phyloP scores from a whole-genome alignment of 2,113 vertebrate genomes.

The Macaca mulatta region DNA sequence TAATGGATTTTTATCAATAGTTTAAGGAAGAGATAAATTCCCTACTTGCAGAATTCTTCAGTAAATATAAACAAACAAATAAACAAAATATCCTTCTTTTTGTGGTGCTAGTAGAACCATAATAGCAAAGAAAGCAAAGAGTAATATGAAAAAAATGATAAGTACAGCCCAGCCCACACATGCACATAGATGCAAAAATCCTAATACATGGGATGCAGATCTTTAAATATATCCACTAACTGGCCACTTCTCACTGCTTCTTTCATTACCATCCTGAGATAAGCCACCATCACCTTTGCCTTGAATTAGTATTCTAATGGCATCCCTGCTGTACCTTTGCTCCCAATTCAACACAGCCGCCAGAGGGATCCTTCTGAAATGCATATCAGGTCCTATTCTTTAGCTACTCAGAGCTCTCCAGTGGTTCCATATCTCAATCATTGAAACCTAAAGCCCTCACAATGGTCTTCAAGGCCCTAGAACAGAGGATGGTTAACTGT shows the following conservation, averaged over 20 bases:
- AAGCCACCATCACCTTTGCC: not conserved
- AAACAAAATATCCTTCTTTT: not conserved
- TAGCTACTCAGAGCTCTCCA: not conserved
- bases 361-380: not conserved
- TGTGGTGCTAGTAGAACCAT: not conserved
- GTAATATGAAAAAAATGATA: not conserved
- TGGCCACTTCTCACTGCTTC: not conserved
- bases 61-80: not conserved
- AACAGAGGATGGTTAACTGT: not conserved
- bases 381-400: not conserved
- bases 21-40: not conserved
- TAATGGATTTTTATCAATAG: not conserved
- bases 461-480: not conserved
- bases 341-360: not conserved
- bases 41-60: not conserved
- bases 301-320: not conserved
- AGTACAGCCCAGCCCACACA: not conserved
- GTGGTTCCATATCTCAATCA: not conserved
- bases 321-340: not conserved
- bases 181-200: not conserved
- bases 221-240: not conserved
- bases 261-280: not conserved
- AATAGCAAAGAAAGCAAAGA: not conserved
- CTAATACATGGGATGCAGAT: not conserved
- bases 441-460: not conserved